Conservation (phyloP, 2,797 vertebrate species). For the Iguana delicatissima region DNA sequence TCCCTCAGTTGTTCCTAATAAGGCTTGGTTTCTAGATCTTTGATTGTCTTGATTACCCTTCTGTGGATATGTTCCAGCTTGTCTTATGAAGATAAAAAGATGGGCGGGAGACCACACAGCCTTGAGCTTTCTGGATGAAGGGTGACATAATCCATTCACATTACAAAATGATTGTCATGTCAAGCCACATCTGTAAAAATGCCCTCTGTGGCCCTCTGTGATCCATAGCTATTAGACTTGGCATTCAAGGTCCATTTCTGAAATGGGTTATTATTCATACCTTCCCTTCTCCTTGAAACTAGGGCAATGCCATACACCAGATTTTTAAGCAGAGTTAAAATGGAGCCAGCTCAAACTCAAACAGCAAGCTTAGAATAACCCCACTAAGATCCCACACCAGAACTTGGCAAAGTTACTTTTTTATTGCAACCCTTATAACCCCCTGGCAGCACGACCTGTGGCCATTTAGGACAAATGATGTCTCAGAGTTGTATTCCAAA, state of each 20-base stretch:
- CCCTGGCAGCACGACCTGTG: too few relatives aligned
- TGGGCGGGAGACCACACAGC: background rate
- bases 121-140: background rate
- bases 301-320: background rate
- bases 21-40: too few relatives aligned
- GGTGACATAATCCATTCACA: background rate
- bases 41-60: too few relatives aligned
- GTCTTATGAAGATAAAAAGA: too few relatives aligned
- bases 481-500: too few relatives aligned
- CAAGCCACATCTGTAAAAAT: background rate
- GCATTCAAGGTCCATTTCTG: background rate
- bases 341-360: background rate
- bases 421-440: too few relatives aligned
- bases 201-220: background rate
- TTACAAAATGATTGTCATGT: background rate
- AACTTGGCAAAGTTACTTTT: too few relatives aligned
- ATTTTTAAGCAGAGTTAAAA: background rate
- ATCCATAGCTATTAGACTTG: background rate
- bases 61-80: too few relatives aligned
- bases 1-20: too few relatives aligned
- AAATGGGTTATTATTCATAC: background rate
- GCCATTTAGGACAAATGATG: too few relatives aligned
- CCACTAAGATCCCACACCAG: background rate
- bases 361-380: background rate
- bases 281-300: background rate